phyloP scores from a whole-genome alignment of 1,140 invertebrate species.

The Cotesia vestalis region DNA sequence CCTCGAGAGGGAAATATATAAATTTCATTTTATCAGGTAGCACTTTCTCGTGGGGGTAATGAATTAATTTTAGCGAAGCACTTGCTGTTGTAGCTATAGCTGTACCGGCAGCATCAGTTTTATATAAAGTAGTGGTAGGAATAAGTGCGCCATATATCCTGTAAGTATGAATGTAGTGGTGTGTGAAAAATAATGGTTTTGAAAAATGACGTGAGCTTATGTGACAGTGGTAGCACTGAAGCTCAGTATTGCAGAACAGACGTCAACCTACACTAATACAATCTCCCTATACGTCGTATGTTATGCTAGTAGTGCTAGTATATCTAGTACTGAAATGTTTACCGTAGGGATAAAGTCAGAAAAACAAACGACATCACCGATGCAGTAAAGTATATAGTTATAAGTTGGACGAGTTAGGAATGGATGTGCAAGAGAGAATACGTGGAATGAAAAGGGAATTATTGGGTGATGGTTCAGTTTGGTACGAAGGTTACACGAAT shows the following conservation, averaged over 20 bases:
- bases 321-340: background rate
- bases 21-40: conserved; percentile 42
- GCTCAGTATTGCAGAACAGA: background rate
- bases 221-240: background rate
- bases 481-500: too few relatives aligned
- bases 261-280: too few relatives aligned
- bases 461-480: too few relatives aligned
- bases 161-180: background rate
- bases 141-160: too few relatives aligned
- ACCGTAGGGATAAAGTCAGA: background rate
- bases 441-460: too few relatives aligned
- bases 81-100: too few relatives aligned
- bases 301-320: background rate
- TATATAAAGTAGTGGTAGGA: too few relatives aligned
- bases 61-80: conserved; percentile 37
- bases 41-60: conserved; percentile 42
- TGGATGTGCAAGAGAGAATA: too few relatives aligned
- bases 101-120: too few relatives aligned
- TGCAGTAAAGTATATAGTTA: background rate
- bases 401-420: background rate
- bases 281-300: too few relatives aligned
- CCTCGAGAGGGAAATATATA: conserved; percentile 29
- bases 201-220: conserved; percentile 36
- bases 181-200: conserved; percentile 29
- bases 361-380: conserved; percentile 8